Base-by-base conservation (phyloP, 2,888 invertebrate species). In the Hylaea fasciaria region DNA sequence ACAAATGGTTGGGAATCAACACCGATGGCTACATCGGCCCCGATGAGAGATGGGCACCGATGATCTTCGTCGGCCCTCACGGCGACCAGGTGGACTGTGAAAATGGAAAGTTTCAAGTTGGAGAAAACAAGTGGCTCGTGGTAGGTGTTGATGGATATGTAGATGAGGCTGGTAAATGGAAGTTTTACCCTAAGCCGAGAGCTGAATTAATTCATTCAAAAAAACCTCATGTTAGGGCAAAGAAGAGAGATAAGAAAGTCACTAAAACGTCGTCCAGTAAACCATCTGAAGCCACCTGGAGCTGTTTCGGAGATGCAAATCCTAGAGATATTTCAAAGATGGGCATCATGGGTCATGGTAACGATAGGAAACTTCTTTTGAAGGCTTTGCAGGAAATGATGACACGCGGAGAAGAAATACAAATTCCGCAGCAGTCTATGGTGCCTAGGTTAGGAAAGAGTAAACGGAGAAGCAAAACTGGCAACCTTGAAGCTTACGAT, bases 301-400 rank as follows among this genome's bases (percentile, higher is more conserved):
- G 89, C 73, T 91, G 91, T 71, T 91, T 91, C 51, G 90, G 87
- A 1, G 86, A 85, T 61, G 83, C 74, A 8, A 78, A 83, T 40
- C 86, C 89, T 2, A 80, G 69, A 62, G 64, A 77, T 11, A 71
- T 92, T 32, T 86, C 89, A 8, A 81, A 80, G 71, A 80, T 88
- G 77, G 91, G 91, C 11, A 89, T 91, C n/a, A 65, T 85, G 10
- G 90, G 91, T 11, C 91, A 91, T 50, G 91, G 91, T 0, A 80
- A 82, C 2, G 91, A 92, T 61, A 87, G 81, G 66, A 88, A 81
- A 63, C 54, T 87, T 54, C 72, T 92, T 39, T 54, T 81, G 29
- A 64, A 77, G 10, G 81, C 80, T 54, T 71, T 91, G 39, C 71
- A 83, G 56, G 73, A 81, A 12, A 76, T 91, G 77, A 40, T 84